These are phyloP conservation scores for Pseudobourletiella spinata DNA, from an alignment of 1,140 invertebrate genomes.

Conservation along the genomic window DNA sequence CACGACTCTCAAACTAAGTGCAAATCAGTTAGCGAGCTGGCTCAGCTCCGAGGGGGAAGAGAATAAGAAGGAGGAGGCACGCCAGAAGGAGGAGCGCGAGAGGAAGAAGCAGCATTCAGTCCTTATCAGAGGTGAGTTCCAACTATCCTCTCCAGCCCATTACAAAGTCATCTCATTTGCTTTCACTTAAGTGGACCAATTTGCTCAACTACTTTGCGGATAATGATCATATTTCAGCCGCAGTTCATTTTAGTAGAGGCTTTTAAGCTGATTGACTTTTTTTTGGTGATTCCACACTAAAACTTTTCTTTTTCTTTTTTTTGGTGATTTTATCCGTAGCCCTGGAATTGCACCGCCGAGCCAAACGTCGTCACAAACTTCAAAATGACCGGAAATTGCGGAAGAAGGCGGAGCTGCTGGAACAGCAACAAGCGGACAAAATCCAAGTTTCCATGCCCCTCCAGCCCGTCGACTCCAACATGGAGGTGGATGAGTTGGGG, in stretches of 20 bases:
- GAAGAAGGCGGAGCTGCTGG: slow-evolving; percentile 15
- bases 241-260: no score
- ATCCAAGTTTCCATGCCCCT: background rate
- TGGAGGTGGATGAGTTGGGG: slow-evolving; percentile 5
- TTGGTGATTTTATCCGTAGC: no score
- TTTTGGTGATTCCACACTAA: no score
- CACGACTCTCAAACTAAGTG: slow-evolving; percentile 18
- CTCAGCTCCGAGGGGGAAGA: slow-evolving; percentile 45
- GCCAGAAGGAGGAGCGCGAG: slow-evolving; percentile 22
- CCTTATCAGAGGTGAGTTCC: slow-evolving; percentile 45
- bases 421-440: slow-evolving; percentile 2
- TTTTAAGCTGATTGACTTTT: no score
- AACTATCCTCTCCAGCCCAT: no score
- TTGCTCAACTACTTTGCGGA: no score
- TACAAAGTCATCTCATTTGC: no score
- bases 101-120: slow-evolving; percentile 22
- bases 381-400: slow-evolving; percentile 20
- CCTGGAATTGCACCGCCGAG: slow-evolving; percentile 21
- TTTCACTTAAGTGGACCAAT: no score
- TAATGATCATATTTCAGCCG: no score
- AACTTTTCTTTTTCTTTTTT: no score
- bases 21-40: slow-evolving; percentile 37
- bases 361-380: slow-evolving; percentile 23
- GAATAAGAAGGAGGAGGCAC: slow-evolving; percentile 40
- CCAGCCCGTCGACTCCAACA: background rate